These are phyloP conservation scores for Oligia fasciuncula DNA, from an alignment of 2,888 invertebrate genomes.

Conservation along the genomic window DNA sequence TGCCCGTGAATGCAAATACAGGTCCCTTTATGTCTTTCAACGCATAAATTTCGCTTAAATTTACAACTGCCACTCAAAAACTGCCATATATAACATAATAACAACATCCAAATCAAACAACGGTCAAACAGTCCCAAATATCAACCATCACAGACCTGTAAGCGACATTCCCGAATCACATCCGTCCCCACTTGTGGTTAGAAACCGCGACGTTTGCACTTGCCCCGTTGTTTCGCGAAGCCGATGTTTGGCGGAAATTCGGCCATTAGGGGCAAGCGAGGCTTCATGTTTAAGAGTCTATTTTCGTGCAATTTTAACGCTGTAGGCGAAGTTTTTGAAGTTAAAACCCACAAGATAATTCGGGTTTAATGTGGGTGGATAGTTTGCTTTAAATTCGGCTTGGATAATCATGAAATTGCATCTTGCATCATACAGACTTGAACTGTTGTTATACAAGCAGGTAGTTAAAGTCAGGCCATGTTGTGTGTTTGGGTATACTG, in stretches of 20 bases:
- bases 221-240: conserved; percentile 13
- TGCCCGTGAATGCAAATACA: background rate
- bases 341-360: background rate
- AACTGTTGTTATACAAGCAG: background rate
- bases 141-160: conserved; percentile 32
- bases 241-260: conserved; percentile 13
- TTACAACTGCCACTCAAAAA: background rate
- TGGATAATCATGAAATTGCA: background rate
- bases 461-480: too few species aligned
- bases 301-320: conserved; percentile 27
- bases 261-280: conserved; percentile 10
- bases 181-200: conserved; percentile 47
- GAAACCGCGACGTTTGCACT: conserved; percentile 52
- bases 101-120: conserved; percentile 21
- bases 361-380: background rate
- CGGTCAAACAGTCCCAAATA: background rate
- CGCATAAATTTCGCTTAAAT: background rate
- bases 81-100: background rate
- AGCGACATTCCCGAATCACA: conserved; percentile 45
- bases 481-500: too few species aligned
- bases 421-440: background rate
- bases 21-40: background rate
- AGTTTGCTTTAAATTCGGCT: background rate
- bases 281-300: conserved; percentile 3
- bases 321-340: background rate